Conservation (phyloP, 2,888 invertebrate species). For the Disparrhopalites patrizii region DNA sequence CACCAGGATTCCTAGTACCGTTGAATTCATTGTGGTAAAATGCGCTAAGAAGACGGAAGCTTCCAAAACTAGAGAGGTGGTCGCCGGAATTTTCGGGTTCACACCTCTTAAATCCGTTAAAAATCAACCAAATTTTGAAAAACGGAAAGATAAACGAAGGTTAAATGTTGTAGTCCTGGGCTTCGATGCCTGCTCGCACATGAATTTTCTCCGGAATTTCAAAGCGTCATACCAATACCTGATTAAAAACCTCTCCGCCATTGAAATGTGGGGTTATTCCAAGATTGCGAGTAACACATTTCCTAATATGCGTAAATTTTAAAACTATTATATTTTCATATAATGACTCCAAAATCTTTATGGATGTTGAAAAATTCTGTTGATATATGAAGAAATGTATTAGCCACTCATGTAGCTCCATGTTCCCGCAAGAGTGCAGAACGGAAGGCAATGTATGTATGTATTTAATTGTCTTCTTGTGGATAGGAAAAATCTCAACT, state of each 20-base stretch:
- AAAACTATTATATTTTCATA: too few relatives aligned
- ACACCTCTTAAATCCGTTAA: not conserved
- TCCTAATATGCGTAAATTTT: slow-evolving; percentile 65
- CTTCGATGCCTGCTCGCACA: slow-evolving; percentile 76
- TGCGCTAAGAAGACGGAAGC: not conserved
- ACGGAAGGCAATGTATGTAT: too few relatives aligned
- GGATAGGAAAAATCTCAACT: too few relatives aligned
- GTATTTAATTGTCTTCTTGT: too few relatives aligned
- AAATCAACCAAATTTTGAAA: not conserved
- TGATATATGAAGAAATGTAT: not conserved
- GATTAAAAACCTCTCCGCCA: slow-evolving; percentile 59
- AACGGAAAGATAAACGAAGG: not conserved
- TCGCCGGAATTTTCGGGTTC: not conserved
- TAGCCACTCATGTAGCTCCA: too few relatives aligned
- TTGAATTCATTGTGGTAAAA: not conserved
- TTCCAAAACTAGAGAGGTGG: not conserved
- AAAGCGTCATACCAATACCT: slow-evolving; percentile 65
- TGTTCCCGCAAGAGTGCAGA: too few relatives aligned
- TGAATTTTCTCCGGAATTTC: slow-evolving; percentile 77
- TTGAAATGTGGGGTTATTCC: slow-evolving; percentile 82
- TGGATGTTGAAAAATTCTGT: not conserved
- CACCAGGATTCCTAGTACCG: not conserved
- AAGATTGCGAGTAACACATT: slow-evolving; percentile 94
- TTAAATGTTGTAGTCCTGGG: slow-evolving; percentile 73
- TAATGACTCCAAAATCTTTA: not conserved